Percentiles rank a stretch among this genome's conserved stretches.
Conservation (phyloP, 2,888 invertebrate genomes). For the Gymnoscelis rufifasciata region DNA sequence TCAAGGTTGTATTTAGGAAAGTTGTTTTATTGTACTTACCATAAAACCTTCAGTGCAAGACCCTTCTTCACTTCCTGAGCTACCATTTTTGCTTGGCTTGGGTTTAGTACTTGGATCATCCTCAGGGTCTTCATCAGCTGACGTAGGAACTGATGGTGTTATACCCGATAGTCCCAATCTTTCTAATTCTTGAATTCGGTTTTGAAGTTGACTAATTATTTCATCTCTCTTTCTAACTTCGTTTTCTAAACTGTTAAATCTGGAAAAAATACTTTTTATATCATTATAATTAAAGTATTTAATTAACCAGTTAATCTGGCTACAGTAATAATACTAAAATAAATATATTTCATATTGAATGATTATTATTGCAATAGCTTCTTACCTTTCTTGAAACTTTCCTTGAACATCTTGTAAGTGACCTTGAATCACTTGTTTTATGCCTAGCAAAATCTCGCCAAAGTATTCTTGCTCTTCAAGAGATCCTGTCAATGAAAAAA, state of each 20-base stretch:
- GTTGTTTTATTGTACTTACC: too few species aligned
- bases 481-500: slow-evolving; percentile 69
- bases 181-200: slow-evolving; percentile 84
- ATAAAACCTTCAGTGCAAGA: slow-evolving; percentile 71
- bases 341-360: not conserved
- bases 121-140: slow-evolving; percentile 30
- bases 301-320: too few species aligned
- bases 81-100: slow-evolving; percentile 50
- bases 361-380: slow-evolving; percentile 1
- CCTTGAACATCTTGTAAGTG: slow-evolving; percentile 85
- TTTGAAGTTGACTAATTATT: slow-evolving; percentile 87
- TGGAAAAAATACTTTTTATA: slow-evolving; percentile 38
- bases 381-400: slow-evolving; percentile 82
- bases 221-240: slow-evolving; percentile 90
- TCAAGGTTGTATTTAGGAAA: too few species aligned
- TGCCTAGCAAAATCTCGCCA: slow-evolving; percentile 87
- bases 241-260: slow-evolving; percentile 86
- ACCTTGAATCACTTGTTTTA: slow-evolving; percentile 89
- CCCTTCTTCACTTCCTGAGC: slow-evolving; percentile 70
- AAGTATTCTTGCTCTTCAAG: slow-evolving; percentile 89
- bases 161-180: slow-evolving; percentile 48
- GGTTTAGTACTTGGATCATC: slow-evolving; percentile 16
- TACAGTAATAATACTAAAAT: too few species aligned
- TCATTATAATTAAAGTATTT: slow-evolving; percentile 29
- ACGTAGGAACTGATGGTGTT: slow-evolving; percentile 29